Evolutionary conservation across 2,888 invertebrate genomes (phyloP).

Genomic region (Lutraria lutraria): DNA sequence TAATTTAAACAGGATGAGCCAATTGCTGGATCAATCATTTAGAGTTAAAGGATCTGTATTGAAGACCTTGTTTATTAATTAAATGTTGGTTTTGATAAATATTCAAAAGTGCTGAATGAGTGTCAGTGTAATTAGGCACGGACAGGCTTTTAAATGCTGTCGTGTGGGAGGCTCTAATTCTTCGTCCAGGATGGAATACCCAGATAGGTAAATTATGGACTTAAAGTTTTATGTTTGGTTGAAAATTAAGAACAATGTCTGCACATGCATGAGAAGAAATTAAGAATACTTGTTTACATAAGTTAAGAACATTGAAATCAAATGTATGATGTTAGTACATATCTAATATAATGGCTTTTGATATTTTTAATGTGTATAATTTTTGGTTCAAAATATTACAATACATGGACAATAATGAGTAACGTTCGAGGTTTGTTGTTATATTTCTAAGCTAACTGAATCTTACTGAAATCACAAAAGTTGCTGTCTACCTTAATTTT

Average conservation of each 20-base stretch:
- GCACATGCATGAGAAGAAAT: neutral
- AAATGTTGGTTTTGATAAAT: neutral
- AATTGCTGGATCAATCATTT: neutral
- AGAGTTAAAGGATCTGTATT: neutral
- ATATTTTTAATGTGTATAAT: neutral
- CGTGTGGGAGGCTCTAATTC: neutral
- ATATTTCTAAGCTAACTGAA: no score
- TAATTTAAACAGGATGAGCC: constrained; percentile 6
- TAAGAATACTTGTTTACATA: neutral
- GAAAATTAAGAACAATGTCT: neutral
- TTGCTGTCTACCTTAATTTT: no score
- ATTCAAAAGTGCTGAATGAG: neutral
- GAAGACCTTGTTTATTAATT: neutral
- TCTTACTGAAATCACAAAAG: no score
- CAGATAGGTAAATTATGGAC: neutral
- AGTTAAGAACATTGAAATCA: neutral
- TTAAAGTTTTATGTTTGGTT: neutral
- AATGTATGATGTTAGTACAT: neutral
- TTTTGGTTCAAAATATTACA: neutral
- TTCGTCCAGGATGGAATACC: neutral
- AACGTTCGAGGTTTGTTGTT: no score
- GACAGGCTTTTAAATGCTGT: constrained; percentile 7
- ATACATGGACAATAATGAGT: no score
- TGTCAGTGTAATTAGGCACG: constrained; percentile 8
- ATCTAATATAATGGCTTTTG: neutral